A percentile compares a stretch with the other conserved stretches of the same genome.
Conservation (phyloP, 2,888 invertebrate species). For the Rambutsinella grinnellia region DNA sequence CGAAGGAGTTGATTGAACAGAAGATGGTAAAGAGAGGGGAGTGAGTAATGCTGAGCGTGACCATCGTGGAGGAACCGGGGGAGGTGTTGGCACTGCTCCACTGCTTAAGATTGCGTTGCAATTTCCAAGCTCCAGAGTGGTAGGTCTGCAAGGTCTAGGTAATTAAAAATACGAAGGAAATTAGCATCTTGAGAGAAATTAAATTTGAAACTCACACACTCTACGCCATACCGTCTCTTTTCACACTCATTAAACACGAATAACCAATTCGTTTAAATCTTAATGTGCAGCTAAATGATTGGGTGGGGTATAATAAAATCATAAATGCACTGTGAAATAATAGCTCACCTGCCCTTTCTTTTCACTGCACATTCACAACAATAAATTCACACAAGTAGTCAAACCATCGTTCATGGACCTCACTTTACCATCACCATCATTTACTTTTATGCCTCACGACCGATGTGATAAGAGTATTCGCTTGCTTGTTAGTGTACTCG, state of each 20-base stretch:
- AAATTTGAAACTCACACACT: conserved; percentile 38
- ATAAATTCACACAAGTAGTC: neutral
- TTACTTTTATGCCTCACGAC: neutral
- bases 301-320: too few species aligned
- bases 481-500: neutral
- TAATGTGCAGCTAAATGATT: neutral
- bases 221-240: conserved; percentile 16
- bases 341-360: conserved; percentile 14
- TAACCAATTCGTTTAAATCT: conserved; percentile 12
- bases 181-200: conserved; percentile 45
- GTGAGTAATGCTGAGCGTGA: conserved; percentile 63
- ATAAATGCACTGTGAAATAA: neutral
- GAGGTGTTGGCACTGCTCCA: conserved; percentile 55
- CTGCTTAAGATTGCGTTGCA: conserved; percentile 39
- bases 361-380: conserved; percentile 12
- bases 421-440: neutral
- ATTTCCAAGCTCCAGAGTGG: conserved; percentile 64
- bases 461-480: neutral
- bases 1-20: conserved; percentile 66
- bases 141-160: conserved; percentile 61
- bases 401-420: neutral
- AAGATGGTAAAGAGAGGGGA: conserved; percentile 63
- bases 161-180: conserved; percentile 14
- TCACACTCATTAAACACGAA: conserved; percentile 31
- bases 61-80: conserved; percentile 65